These are phyloP conservation scores for Geophilus truncorum DNA, from an alignment of 2,888 invertebrate species.

Conservation along the genomic window DNA sequence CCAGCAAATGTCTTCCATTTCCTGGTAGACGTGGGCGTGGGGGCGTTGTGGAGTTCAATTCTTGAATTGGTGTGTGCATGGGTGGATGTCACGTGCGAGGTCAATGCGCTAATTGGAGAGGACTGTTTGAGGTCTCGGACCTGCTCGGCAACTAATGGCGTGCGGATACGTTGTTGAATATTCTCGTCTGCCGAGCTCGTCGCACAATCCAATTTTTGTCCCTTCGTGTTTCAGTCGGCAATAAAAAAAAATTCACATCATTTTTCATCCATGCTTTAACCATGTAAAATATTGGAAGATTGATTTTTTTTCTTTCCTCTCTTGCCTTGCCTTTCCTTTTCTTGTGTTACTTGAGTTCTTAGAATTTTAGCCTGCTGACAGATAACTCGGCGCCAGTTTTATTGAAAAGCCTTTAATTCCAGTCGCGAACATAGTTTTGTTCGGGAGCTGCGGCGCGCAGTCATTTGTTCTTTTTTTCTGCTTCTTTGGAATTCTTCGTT, in stretches of 20 bases:
- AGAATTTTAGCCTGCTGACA: slow-evolving; percentile 18
- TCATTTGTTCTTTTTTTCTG: neutral
- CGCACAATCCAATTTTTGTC: neutral
- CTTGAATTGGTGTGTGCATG: neutral
- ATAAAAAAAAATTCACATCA: neutral
- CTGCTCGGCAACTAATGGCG: neutral
- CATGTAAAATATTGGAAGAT: slow-evolving; percentile 5
- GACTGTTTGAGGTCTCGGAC: slow-evolving; percentile 21
- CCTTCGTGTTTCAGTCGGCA: neutral
- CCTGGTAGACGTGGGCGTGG: neutral
- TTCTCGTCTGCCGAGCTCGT: neutral
- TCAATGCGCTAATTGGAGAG: slow-evolving; percentile 24
- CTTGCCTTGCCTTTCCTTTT: neutral
- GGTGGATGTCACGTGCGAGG: slow-evolving; percentile 24
- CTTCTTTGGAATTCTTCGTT: slow-evolving; percentile 24
- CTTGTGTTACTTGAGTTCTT: neutral
- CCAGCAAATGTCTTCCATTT: slow-evolving; percentile 16
- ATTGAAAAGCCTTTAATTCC: neutral
- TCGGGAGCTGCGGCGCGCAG: slow-evolving; percentile 13
- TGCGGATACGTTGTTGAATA: slow-evolving; percentile 18
- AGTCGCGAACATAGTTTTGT: neutral
- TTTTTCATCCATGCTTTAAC: neutral
- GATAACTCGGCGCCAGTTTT: slow-evolving; percentile 23
- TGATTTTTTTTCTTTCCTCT: slow-evolving; percentile 1
- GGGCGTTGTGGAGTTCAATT: neutral